Evolutionary conservation across 2,888 invertebrate species (phyloP).

Genomic region (Cephonodes hylas): DNA sequence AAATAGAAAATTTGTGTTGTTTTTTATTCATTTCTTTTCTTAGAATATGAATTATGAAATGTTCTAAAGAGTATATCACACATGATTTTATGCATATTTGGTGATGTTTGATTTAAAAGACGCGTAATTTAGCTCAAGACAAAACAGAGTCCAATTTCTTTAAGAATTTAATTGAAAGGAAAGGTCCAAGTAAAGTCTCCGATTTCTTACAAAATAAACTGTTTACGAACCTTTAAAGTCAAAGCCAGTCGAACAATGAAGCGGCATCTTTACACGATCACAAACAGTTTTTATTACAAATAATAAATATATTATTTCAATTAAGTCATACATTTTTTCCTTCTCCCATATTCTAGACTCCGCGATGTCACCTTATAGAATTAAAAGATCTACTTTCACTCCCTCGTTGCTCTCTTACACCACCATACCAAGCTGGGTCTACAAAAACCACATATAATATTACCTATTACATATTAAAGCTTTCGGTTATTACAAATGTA

Average conservation of each 20-base stretch:
- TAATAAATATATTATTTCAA: too few relatives aligned
- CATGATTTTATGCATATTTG: too few relatives aligned
- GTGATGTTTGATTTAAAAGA: neutral
- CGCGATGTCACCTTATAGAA: too few relatives aligned
- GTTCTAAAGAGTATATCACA: too few relatives aligned
- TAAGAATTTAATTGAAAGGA: slow-evolving; percentile 28
- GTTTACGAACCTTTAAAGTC: slow-evolving; percentile 39
- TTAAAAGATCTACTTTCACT: too few relatives aligned
- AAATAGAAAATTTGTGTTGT: neutral
- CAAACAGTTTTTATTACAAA: slow-evolving; percentile 33
- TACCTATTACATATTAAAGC: neutral
- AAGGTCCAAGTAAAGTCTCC: slow-evolving; percentile 29
- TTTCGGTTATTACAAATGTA: neutral
- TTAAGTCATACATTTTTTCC: too few relatives aligned
- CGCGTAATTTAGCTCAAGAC: slow-evolving; percentile 6
- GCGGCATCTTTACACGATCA: slow-evolving; percentile 38
- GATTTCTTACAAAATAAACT: slow-evolving; percentile 37
- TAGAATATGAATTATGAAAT: too few relatives aligned
- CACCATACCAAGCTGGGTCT: too few relatives aligned
- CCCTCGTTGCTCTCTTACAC: too few relatives aligned
- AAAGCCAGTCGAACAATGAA: slow-evolving; percentile 36
- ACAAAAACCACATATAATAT: too few relatives aligned
- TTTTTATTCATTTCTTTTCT: too few relatives aligned
- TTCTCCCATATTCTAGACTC: too few relatives aligned
- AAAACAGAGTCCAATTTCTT: slow-evolving; percentile 17